Percentiles rank a stretch among this genome's conserved stretches.
phyloP scores from a whole-genome alignment of 2,797 vertebrate species.

The Clangula hyemalis region DNA sequence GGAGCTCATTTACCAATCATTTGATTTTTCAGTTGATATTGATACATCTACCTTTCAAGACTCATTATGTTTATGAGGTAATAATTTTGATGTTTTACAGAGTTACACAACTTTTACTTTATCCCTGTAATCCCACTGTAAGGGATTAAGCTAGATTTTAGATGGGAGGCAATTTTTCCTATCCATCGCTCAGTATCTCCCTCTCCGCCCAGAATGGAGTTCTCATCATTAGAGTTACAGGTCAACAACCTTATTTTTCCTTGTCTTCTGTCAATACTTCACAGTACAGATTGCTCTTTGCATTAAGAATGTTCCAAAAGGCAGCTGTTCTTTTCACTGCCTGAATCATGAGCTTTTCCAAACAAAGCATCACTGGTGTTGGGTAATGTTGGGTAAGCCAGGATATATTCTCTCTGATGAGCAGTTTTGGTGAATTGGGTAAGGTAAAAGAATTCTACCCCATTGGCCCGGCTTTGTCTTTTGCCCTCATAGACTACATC shows the following conservation, averaged over 20 bases:
- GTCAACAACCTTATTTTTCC: not conserved
- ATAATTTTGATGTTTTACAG: not conserved
- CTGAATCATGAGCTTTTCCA: not conserved
- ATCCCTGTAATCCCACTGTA: not conserved
- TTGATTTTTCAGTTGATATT: not conserved
- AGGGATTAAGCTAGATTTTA: not conserved
- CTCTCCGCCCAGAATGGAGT: not conserved
- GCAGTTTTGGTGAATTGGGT: not conserved
- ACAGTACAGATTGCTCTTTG: not conserved
- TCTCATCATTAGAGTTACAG: not conserved
- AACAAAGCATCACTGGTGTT: not conserved
- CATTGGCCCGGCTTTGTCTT: not conserved
- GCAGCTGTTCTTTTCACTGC: not conserved
- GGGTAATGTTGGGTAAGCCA: not conserved
- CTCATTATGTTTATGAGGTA: not conserved
- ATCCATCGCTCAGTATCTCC: too few species aligned
- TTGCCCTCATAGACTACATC: not conserved
- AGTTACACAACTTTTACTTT: not conserved
- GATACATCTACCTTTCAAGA: not conserved
- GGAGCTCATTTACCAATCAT: not conserved
- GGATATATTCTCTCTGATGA: not conserved
- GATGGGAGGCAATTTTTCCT: not conserved
- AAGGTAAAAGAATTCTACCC: not conserved
- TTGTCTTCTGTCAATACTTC: not conserved
- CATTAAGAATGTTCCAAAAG: not conserved